phyloP scores from a whole-genome alignment of 2,888 invertebrate species.

The Iphiclides podalirius region DNA sequence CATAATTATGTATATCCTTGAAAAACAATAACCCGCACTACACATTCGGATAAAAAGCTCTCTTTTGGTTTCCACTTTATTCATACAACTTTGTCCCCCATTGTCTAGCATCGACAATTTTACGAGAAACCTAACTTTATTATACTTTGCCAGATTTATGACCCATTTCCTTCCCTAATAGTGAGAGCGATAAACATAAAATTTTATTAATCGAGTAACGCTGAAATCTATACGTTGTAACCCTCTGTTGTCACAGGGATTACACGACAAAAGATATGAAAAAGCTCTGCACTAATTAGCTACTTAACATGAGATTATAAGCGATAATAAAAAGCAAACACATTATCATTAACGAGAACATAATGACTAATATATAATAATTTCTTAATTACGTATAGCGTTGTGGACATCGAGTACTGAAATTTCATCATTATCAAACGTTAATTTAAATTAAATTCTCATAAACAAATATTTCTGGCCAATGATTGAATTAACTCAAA shows the following conservation, averaged over 20 bases:
- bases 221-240: conserved; percentile 7
- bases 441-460: no score
- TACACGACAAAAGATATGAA: conserved; percentile 20
- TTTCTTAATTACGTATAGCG: not conserved
- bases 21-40: no score
- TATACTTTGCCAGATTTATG: not conserved
- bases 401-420: no score
- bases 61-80: no score
- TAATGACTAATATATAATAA: no score
- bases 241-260: conserved; percentile 12
- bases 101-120: no score
- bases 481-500: not conserved
- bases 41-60: no score
- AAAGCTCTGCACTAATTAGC: conserved; percentile 25
- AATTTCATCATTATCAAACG: no score
- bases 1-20: no score
- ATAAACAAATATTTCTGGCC: not conserved
- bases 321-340: not conserved
- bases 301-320: not conserved
- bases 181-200: conserved; percentile 9
- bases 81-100: no score
- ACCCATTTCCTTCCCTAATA: conserved; percentile 3
- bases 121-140: no score
- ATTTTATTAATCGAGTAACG: conserved; percentile 8
- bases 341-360: not conserved